phyloP scores from a whole-genome alignment of 2,797 vertebrate species.

The Stomatorhinus walkeri region DNA sequence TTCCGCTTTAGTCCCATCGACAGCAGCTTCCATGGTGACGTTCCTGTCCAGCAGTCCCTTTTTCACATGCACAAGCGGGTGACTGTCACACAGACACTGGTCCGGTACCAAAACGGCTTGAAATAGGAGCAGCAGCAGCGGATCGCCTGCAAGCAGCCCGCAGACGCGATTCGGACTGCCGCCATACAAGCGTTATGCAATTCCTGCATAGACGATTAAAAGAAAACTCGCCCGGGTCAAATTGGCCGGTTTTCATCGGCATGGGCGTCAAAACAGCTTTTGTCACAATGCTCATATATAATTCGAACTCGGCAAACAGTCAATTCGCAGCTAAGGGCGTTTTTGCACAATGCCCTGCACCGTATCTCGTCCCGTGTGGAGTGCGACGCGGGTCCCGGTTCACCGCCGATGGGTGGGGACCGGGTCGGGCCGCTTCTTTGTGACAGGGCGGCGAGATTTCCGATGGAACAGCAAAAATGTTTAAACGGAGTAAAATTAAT shows the following conservation, averaged over 20 bases:
- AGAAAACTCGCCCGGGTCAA: not conserved
- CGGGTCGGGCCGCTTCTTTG: not conserved
- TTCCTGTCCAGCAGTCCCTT: not conserved
- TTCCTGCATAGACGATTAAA: not conserved
- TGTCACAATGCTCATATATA: not conserved
- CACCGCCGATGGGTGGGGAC: not conserved
- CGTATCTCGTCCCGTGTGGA: not conserved
- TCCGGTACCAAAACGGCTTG: not conserved
- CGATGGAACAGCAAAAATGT: not conserved
- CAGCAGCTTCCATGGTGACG: not conserved
- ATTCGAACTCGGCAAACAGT: not conserved
- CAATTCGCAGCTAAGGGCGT: not conserved
- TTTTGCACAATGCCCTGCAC: not conserved
- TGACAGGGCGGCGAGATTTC: not conserved
- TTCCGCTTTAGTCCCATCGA: not conserved
- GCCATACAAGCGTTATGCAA: not conserved
- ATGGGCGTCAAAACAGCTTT: not conserved
- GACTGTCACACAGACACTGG: not conserved
- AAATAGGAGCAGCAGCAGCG: not conserved
- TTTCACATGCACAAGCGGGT: not conserved
- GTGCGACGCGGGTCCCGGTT: not conserved
- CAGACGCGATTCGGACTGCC: not conserved
- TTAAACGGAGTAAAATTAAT: not conserved
- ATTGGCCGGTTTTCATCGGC: not conserved
- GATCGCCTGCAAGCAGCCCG: not conserved